These are phyloP conservation scores for Brachionus koreanus DNA, from an alignment of 1,140 invertebrate genomes.

Conservation along the genomic window DNA sequence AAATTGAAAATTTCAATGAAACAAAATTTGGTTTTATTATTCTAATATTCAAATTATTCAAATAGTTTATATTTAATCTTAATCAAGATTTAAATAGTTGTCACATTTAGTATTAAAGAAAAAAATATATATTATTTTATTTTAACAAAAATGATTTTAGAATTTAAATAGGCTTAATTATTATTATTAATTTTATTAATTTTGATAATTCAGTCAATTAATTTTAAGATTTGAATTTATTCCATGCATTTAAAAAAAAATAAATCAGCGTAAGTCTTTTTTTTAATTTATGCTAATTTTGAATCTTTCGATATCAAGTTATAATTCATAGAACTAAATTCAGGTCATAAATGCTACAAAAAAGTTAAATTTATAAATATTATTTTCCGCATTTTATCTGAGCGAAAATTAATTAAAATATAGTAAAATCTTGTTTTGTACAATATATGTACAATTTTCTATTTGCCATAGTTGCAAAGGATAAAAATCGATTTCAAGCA, in stretches of 20 bases:
- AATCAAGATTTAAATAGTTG: neutral
- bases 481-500: too few relatives aligned
- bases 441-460: too few relatives aligned
- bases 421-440: too few relatives aligned
- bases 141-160: neutral
- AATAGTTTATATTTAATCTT: neutral
- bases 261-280: neutral
- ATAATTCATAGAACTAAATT: neutral
- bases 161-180: neutral
- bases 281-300: neutral
- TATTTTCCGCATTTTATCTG: neutral
- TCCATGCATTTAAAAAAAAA: neutral
- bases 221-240: neutral
- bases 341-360: neutral
- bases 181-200: too few relatives aligned
- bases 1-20: neutral
- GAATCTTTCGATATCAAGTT: neutral
- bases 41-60: neutral
- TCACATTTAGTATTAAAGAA: neutral
- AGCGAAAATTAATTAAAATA: too few relatives aligned
- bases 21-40: neutral
- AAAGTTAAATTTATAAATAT: neutral
- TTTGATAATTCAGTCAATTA: neutral
- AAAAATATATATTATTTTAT: neutral
- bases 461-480: too few relatives aligned